phyloP scores from a whole-genome alignment of 2,113 vertebrate genomes.

The Crotophaga sulcirostris region DNA sequence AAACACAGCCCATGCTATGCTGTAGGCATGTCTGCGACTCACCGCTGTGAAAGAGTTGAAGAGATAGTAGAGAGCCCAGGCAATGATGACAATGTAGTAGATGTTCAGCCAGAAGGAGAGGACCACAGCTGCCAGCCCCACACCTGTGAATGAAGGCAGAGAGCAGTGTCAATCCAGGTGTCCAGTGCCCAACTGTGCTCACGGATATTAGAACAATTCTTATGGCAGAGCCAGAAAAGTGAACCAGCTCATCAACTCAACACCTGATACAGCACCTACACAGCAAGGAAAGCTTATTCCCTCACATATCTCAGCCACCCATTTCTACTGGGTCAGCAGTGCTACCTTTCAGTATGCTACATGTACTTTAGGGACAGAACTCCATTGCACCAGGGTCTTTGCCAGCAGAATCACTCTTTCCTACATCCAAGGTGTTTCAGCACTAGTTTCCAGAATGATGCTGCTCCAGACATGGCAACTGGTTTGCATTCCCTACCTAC shows the following conservation, averaged over 20 bases:
- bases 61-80: slow-evolving; percentile 91
- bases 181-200: not conserved
- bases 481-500: not conserved
- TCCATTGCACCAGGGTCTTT: not conserved
- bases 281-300: not conserved
- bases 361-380: not conserved
- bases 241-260: not conserved
- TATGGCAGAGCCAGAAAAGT: not conserved
- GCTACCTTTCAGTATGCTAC: not conserved
- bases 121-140: slow-evolving; percentile 86
- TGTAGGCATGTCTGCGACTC: not conserved
- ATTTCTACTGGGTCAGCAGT: not conserved
- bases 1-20: not conserved
- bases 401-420: not conserved
- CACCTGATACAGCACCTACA: rapidly evolving
- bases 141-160: slow-evolving; percentile 70
- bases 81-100: slow-evolving; percentile 91
- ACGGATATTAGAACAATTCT: rapidly evolving
- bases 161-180: not conserved
- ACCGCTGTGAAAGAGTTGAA: slow-evolving; percentile 88
- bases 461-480: not conserved
- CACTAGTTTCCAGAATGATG: not conserved
- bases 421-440: not conserved
- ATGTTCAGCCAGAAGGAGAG: slow-evolving; percentile 92
- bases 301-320: rapidly evolving